phyloP scores from a whole-genome alignment of 2,888 invertebrate genomes.

The Lasioglossum vierecki region DNA sequence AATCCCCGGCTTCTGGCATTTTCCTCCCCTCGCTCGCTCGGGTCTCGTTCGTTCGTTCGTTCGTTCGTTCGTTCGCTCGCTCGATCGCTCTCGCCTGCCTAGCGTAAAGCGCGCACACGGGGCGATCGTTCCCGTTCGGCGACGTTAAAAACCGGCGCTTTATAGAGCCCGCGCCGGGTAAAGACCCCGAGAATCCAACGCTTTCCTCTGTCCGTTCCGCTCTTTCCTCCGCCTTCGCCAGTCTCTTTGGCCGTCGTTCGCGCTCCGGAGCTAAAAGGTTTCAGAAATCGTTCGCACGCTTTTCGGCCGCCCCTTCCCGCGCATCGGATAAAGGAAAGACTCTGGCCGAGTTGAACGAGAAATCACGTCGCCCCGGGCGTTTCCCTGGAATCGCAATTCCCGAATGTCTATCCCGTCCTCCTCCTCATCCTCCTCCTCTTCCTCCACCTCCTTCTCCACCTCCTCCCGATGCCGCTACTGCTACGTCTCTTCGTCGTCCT shows the following conservation, averaged over 20 bases:
- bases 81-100: neutral
- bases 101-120: slow-evolving; percentile 14
- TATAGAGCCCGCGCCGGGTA: slow-evolving; percentile 13
- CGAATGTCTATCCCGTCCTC: slow-evolving; percentile 39
- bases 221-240: slow-evolving; percentile 31
- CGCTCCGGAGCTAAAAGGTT: slow-evolving; percentile 60
- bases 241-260: slow-evolving; percentile 55
- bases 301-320: slow-evolving; percentile 49
- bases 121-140: slow-evolving; percentile 18
- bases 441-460: neutral
- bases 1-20: slow-evolving; percentile 19
- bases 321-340: slow-evolving; percentile 56
- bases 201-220: slow-evolving; percentile 54
- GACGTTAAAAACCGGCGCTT: slow-evolving; percentile 42
- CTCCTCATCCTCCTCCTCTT: neutral
- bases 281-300: slow-evolving; percentile 64
- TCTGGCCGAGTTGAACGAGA: slow-evolving; percentile 56
- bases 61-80: neutral
- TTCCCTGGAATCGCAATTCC: slow-evolving; percentile 55
- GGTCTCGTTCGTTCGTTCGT: neutral
- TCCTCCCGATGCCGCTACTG: neutral
- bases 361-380: slow-evolving; percentile 59
- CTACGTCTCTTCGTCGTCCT: neutral
- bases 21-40: neutral
- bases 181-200: slow-evolving; percentile 32